These are phyloP conservation scores for Dendrolimus pini DNA, from an alignment of 2,888 invertebrate genomes.

Conservation along the genomic window DNA sequence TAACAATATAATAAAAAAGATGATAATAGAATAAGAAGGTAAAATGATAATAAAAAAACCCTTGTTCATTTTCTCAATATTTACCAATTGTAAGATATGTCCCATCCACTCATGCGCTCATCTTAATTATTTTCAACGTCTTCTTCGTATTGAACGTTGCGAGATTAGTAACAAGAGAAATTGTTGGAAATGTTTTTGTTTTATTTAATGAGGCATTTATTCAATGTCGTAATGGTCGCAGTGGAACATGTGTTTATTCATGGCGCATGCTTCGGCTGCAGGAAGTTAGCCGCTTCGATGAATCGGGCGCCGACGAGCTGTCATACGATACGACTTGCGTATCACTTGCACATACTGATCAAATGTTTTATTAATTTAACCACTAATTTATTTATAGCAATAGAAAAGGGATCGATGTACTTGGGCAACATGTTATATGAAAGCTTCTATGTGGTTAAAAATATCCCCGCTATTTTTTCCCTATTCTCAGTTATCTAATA, in stretches of 20 bases:
- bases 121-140: constrained; percentile 4
- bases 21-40: no score
- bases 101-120: not conserved
- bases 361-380: constrained; percentile 3
- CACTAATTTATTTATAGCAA: not conserved
- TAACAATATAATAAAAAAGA: no score
- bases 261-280: constrained; percentile 50
- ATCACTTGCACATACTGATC: constrained; percentile 36
- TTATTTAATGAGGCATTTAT: constrained; percentile 21
- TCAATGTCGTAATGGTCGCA: constrained; percentile 25
- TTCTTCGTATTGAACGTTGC: constrained; percentile 15
- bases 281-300: constrained; percentile 61
- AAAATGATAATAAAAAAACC: no score
- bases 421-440: not conserved
- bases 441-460: no score
- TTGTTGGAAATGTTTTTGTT: constrained; percentile 9
- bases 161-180: not conserved
- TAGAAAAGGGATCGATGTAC: not conserved
- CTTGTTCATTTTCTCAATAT: no score
- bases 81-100: no score
- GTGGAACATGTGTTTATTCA: constrained; percentile 55
- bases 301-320: constrained; percentile 41
- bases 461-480: no score
- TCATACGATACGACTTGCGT: constrained; percentile 34
- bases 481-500: no score